Evolutionary conservation across 2,888 invertebrate genomes (phyloP).

Genomic region (Phyllotreta striolata): DNA sequence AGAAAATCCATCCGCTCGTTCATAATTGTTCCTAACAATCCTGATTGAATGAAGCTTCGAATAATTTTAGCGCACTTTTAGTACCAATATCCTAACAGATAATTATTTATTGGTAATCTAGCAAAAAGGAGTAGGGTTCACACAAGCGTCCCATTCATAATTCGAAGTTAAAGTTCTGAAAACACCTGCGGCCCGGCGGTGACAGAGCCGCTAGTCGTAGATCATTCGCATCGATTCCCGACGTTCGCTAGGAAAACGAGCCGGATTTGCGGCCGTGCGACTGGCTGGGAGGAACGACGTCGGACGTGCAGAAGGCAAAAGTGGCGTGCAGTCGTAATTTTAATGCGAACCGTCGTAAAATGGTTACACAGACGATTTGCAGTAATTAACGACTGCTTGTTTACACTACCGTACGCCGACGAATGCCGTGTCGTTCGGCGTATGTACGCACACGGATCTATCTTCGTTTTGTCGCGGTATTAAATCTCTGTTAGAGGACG

Average conservation of each 20-base stretch:
- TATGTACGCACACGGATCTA: constrained; percentile 20
- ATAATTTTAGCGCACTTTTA: too few species aligned
- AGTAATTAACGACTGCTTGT: constrained; percentile 54
- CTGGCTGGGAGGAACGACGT: constrained; percentile 20
- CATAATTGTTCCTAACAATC: too few species aligned
- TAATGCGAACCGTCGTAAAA: constrained; percentile 54
- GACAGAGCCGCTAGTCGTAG: constrained; percentile 16
- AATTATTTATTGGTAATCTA: too few species aligned
- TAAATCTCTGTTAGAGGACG: too few species aligned
- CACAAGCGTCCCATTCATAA: too few species aligned
- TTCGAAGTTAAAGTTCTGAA: constrained; percentile 6
- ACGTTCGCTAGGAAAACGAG: constrained; percentile 24
- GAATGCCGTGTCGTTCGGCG: constrained; percentile 23
- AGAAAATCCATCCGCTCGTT: too few species aligned
- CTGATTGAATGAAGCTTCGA: too few species aligned
- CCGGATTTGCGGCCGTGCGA: constrained; percentile 26
- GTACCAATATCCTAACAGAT: too few species aligned
- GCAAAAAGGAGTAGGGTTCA: too few species aligned
- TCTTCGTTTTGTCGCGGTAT: not conserved
- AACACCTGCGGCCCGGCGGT: constrained; percentile 22
- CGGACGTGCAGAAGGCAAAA: constrained; percentile 41
- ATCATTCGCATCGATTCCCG: constrained; percentile 27
- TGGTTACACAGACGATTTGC: constrained; percentile 51
- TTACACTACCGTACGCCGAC: constrained; percentile 45
- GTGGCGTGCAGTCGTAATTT: constrained; percentile 52